These are phyloP conservation scores for Callochromis pleurospilus DNA, from an alignment of 2,113 vertebrate species.

Conservation along the genomic window DNA sequence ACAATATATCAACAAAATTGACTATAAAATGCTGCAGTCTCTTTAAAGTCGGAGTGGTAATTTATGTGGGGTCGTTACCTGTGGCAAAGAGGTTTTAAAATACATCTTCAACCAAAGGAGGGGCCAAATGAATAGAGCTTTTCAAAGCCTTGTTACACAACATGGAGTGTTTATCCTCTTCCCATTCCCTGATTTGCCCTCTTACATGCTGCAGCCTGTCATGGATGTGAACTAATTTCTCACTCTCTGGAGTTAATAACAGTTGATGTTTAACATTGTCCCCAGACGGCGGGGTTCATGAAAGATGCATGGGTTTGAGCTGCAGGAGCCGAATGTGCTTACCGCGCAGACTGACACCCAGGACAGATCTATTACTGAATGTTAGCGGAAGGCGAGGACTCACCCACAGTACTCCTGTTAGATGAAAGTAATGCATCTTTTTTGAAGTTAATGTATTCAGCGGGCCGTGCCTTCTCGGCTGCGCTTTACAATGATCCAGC, in stretches of 20 bases:
- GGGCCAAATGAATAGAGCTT: neutral
- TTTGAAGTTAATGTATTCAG: constrained; percentile 14
- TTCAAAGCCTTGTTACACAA: constrained; percentile 5
- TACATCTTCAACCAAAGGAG: neutral
- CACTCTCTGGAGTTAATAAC: constrained; percentile 47
- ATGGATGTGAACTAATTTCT: constrained; percentile 48
- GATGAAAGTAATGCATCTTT: constrained; percentile 36
- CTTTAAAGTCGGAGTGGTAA: constrained; percentile 5
- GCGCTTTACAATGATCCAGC: neutral
- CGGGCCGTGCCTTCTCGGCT: neutral
- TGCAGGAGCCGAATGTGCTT: constrained; percentile 38
- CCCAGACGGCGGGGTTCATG: constrained; percentile 51
- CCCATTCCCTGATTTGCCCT: neutral
- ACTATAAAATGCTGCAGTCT: neutral
- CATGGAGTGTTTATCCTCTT: neutral
- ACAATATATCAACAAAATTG: neutral
- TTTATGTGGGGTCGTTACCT: constrained; percentile 12
- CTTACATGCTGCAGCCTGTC: constrained; percentile 39
- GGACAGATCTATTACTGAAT: constrained; percentile 41
- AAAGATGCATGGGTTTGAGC: constrained; percentile 61
- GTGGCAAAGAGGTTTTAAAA: neutral
- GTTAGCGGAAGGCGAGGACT: constrained; percentile 16
- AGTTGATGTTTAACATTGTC: constrained; percentile 59
- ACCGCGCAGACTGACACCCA: constrained; percentile 38
- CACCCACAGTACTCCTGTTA: neutral